Percentiles rank a stretch among this genome's conserved stretches.
These are phyloP conservation scores for Patiria miniata DNA, from an alignment of 35 echinoderm and acorn worm species.

Conservation along the genomic window DNA sequence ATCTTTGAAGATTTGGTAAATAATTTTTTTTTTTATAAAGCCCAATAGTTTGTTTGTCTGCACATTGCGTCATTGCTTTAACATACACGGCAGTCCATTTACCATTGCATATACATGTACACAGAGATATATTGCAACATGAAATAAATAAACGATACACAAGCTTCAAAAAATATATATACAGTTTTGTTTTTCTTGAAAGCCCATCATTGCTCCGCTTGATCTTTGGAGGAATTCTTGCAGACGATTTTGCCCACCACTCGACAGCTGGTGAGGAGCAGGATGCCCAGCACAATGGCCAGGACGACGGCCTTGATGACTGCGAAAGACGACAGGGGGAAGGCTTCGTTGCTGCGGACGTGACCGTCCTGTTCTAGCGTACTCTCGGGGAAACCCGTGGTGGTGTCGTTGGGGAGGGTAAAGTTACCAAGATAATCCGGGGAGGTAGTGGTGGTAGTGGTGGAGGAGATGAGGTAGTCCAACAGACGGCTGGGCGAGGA, in stretches of 20 bases:
- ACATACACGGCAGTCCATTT: no score
- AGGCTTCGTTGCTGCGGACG: slow-evolving; percentile 34
- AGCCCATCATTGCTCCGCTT: slow-evolving; percentile 6
- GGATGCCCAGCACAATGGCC: slow-evolving; percentile 49
- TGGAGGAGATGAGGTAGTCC: slow-evolving; percentile 19
- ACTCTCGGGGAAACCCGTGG: background rate
- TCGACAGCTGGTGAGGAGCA: slow-evolving; percentile 51
- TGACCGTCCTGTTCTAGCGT: slow-evolving; percentile 4
- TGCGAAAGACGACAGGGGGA: slow-evolving; percentile 52
- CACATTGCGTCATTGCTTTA: no score
- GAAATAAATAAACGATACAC: no score
- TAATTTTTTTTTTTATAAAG: no score
- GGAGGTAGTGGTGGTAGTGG: slow-evolving; percentile 1
- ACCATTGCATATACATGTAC: no score
- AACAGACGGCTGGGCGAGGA: background rate
- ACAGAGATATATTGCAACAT: no score
- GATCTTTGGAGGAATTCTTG: slow-evolving; percentile 24
- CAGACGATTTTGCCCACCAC: slow-evolving; percentile 31
- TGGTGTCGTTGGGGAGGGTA: slow-evolving; percentile 22
- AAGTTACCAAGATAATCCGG: slow-evolving; percentile 27
- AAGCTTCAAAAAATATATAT: background rate
- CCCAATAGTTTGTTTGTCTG: no score
- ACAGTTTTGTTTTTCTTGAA: slow-evolving; percentile 13
- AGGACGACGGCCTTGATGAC: slow-evolving; percentile 63
- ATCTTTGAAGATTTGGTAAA: no score